Base-by-base conservation (phyloP, 2,113 vertebrate species). In the Pagrus major region DNA sequence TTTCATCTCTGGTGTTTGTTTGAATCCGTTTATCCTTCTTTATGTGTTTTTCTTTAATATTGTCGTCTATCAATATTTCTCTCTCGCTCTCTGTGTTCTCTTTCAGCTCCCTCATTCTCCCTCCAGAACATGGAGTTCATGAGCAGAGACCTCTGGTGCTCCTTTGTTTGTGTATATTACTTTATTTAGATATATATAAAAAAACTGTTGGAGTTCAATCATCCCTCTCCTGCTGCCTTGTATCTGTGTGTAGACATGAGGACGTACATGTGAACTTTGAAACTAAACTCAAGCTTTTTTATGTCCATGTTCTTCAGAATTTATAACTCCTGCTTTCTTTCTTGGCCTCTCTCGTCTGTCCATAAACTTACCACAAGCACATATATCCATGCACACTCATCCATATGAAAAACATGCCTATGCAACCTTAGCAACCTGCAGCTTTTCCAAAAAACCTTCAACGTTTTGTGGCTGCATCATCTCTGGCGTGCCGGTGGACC, bases 131-230 rank as follows among this genome's bases (percentile, higher is more conserved):
- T 5, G 0, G 33, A 41, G 63, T 79, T 67, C 75, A 63, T 56
- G 59, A 77, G 64, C 71, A 42, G 63, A 68, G 67, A 73, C 55
- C 49, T 51, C 33, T 4, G 6, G 39, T 68, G 21, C 78, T 84
- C 69, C 60, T 88, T 82, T 87, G 56, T 84, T 81, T 87, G 82
- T 91, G 87, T 84, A 56, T 54, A 63, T 71, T 73, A 27, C 33
- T 66, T 88, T 78, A 80, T 66, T 69, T 65, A 77, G 72, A 71
- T 70, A 69, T 63, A n/a, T n/a, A n/a, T n/a, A n/a, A n/a, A 41
- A 88, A 83, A 25, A 5, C n/a, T 14, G 47, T 11, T 47, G 41
- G 41, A 80, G 61, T 74, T 68, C 51, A 74, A 58, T 66, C 59
- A 16, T 66, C 33, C 15, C 27, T 74, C 29, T 81, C 11, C 60